Base-by-base conservation (phyloP, 2,113 vertebrate species). In the Diphyllodes magnificus region DNA sequence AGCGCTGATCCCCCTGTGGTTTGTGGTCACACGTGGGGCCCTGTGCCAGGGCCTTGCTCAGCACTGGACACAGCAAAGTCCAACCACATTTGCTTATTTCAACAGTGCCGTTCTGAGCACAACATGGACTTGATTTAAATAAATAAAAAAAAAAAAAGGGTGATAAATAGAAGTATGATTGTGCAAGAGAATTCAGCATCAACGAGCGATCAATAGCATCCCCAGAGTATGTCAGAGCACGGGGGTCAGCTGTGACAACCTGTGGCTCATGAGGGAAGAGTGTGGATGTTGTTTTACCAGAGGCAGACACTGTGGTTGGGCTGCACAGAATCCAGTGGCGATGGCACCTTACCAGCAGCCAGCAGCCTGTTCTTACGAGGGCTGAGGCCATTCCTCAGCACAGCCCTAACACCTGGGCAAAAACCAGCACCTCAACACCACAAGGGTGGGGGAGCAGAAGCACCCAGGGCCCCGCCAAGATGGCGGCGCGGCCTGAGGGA, bases 1-100 rank as follows among this genome's bases (percentile, higher is more conserved):
- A 31, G 15, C 0, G 0, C 11, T 0, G 0, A 16, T n/a, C 27
- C n/a, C 1, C 0, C 53, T 40, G 39, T 2, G 13, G 9, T 28
- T 13, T 39, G 61, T 27, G 40, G 24, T 6, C 45, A 30, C n/a
- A 25, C 0, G 0, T 4, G 6, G 31, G 10, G 8, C 42, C 24
- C 9, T 14, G 7, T 22, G 56, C 60, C 11, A 22, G 13, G 40
- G 42, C 6, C 13, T 73, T 51, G 65, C 37, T 47, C 28, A 30
- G 18, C 2, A 7, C 31, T 3, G 11, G 30, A 27, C 50, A 60
- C 37, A n/a, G 18, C 79, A 10, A 70, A 73, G 88, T 57, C 70
- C 66, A 77, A 15, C 25, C 33, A 17, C 1, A 0, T 37, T 45
- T 50, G 59, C 23, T 23, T 17, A 87, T 76, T 87, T 60, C 71